Evolutionary conservation across 2,797 vertebrate genomes (phyloP), one percentile per base, ranked within the genome.

Genomic region (Myioborus miniatus): DNA sequence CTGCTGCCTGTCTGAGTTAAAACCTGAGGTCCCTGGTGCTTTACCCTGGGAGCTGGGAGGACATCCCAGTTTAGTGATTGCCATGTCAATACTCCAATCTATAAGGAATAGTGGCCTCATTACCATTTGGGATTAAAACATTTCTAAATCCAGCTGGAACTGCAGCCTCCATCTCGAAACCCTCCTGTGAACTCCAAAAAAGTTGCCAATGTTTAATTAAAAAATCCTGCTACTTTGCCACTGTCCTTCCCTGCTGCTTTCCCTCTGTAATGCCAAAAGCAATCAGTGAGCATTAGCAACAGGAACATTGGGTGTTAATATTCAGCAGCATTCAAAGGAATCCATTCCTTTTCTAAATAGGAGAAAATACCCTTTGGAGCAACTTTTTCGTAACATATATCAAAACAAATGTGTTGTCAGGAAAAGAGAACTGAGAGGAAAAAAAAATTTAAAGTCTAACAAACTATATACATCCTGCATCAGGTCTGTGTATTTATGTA

Each of bases 401-500:
- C 3, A 60, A 60, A 76, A 63, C 58, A 74, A 62, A 71, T 55
- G 76, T 94, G 83, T 92, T 94, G 75, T 84, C 72, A 89, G 91
- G 84, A 94, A 93, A 83, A 94, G 93, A 95, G 89, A 95, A 92
- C 91, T 81, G 78, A 93, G 94, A 95, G 76, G 15, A 30, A 78
- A 92, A 92, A 62, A 86, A 62, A 84, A 63, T 8, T 4, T 87
- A 19, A 90, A 91, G 59, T 93, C 72, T 89, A 83, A 97, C 75
- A 72, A 94, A 93, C 72, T 77, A 92, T 93, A 84, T 88, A 85
- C 92, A 94, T 97, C 95, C 96, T 96, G 96, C 96, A 96, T 95
- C 95, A 95, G 97, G 97, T 97, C 97, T 96, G 94, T 97, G 97
- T 97, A 94, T 96, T 96, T 96, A 96, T 94, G 97, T 97, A 95